A percentile compares a stretch with the other conserved stretches of the same genome.
These are phyloP conservation scores for Scomber colias DNA, from an alignment of 2,113 vertebrate genomes.

Conservation along the genomic window DNA sequence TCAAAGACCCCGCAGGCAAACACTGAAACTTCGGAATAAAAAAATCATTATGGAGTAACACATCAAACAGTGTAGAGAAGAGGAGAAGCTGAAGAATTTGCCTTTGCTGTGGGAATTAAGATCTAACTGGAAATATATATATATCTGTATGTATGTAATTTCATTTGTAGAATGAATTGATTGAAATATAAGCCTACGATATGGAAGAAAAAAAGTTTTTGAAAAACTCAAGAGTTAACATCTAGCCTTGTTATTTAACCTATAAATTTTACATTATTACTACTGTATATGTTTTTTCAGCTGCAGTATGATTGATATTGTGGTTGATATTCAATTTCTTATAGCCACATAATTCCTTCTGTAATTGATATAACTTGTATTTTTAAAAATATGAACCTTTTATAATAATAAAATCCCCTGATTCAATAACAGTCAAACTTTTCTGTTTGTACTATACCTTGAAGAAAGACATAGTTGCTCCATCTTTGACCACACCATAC, in stretches of 20 bases:
- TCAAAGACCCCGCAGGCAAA: conserved; percentile 73
- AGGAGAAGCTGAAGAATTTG: conserved; percentile 62
- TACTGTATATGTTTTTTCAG: conserved; percentile 3
- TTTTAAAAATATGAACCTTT: neutral
- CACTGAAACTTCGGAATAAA: conserved; percentile 75
- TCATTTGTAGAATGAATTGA: too few relatives aligned
- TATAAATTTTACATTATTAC: neutral
- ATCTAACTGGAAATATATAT: conserved; percentile 52
- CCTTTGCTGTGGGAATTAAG: conserved; percentile 75
- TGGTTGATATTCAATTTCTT: neutral
- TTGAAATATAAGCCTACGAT: neutral
- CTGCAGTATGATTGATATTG: neutral
- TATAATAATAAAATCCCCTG: too few relatives aligned
- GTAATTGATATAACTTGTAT: neutral
- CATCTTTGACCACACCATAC: conserved; percentile 96
- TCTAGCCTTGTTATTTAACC: conserved; percentile 11
- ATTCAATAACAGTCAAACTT: too few relatives aligned
- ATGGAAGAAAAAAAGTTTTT: conserved; percentile 25
- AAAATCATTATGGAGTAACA: conserved; percentile 77
- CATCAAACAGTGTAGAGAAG: conserved; percentile 74
- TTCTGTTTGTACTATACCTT: conserved; percentile 85
- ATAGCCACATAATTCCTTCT: neutral
- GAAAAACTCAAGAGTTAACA: conserved; percentile 47
- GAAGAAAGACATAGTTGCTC: conserved; percentile 98
- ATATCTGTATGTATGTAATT: too few relatives aligned